Percentiles rank a stretch among this genome's conserved stretches.
These are phyloP conservation scores for Tridacna gigas DNA, from an alignment of 2,888 invertebrate species.

Conservation along the genomic window DNA sequence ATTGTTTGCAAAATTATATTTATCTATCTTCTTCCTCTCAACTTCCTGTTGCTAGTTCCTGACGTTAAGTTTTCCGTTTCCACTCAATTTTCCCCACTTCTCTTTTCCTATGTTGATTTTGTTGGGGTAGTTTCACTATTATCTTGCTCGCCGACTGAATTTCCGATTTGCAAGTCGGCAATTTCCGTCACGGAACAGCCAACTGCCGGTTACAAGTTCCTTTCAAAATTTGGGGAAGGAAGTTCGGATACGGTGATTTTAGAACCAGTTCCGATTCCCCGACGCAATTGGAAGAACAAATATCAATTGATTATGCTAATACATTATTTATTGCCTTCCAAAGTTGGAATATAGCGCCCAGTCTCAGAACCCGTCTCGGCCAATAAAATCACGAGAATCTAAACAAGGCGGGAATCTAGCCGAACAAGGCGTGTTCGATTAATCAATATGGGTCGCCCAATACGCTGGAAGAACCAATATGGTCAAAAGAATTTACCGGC, in stretches of 20 bases:
- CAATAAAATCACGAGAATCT: slow-evolving; percentile 43
- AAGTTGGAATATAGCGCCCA: slow-evolving; percentile 18
- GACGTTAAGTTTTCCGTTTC: slow-evolving; percentile 53
- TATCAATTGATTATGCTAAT: slow-evolving; percentile 77
- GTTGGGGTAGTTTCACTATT: slow-evolving; percentile 73
- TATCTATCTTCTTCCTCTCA: slow-evolving; percentile 54
- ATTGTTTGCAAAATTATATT: slow-evolving; percentile 67
- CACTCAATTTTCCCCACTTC: slow-evolving; percentile 58
- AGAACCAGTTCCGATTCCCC: slow-evolving; percentile 78
- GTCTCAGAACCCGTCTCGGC: slow-evolving; percentile 49
- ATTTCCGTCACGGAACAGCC: slow-evolving; percentile 77
- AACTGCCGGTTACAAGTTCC: slow-evolving; percentile 75
- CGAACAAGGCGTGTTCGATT: slow-evolving; percentile 20
- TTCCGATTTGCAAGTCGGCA: slow-evolving; percentile 76
- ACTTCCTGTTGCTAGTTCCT: slow-evolving; percentile 50
- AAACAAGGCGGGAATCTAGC: slow-evolving; percentile 43
- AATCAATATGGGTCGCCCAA: slow-evolving; percentile 11
- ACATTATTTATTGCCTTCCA: slow-evolving; percentile 27
- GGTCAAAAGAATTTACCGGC: not conserved
- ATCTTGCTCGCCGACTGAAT: slow-evolving; percentile 70
- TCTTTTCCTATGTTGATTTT: slow-evolving; percentile 58
- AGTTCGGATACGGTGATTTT: slow-evolving; percentile 78
- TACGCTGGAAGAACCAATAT: slow-evolving; percentile 12
- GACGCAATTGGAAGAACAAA: slow-evolving; percentile 75
- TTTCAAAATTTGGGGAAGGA: slow-evolving; percentile 76